Evolutionary conservation across 2,888 invertebrate genomes (phyloP), one percentile per base, ranked within the genome.

Genomic region (Aromia moschata): DNA sequence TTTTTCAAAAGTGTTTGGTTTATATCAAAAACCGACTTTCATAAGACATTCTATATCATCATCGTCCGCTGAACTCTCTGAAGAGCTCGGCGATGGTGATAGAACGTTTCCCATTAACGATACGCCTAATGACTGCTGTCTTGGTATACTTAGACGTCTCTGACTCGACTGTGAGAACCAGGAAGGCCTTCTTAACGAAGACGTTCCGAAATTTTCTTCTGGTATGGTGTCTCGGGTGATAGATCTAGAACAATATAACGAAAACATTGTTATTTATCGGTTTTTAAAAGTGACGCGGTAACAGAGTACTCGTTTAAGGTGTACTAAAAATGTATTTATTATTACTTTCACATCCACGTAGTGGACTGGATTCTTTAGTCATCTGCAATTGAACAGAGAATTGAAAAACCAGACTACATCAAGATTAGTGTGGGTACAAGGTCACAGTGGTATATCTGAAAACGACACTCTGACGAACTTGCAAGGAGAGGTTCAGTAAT

Each of bases 211-310:
- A 45, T 73, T 62, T 75, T 90, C 90, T 81, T 91, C 90, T 54
- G 89, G 89, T 72, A 90, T 90, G 62, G 86, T 87, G 77, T 89
- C 88, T 68, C 89, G 83, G 36, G 85, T 84, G 67, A 87, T 72
- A n/a, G 85, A 85, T 56, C 87, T 87, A 68, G 5, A 56, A 49
- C 17, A 46, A 49, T 59, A 45, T 40, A 12, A 44, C 7, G 7
- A 25, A 25, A 3, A n/a, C n/a, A n/a, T n/a, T n/a, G n/a, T n/a
- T n/a, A n/a, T n/a, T 25, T 25, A 7, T 25, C 25, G 4, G 25
- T 25, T 25, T 5, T 5, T 25, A 25, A 25, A 25, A 25, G 4
- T 7, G 7, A 25, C 25, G 7, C 7, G 25, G 3, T 25, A 25
- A 25, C 25, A 25, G 41, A 5, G 11, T 18, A 31, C 54, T 56